These are phyloP conservation scores for Microcebus murinus DNA, from an alignment of 2,113 vertebrate genomes.

Conservation along the genomic window DNA sequence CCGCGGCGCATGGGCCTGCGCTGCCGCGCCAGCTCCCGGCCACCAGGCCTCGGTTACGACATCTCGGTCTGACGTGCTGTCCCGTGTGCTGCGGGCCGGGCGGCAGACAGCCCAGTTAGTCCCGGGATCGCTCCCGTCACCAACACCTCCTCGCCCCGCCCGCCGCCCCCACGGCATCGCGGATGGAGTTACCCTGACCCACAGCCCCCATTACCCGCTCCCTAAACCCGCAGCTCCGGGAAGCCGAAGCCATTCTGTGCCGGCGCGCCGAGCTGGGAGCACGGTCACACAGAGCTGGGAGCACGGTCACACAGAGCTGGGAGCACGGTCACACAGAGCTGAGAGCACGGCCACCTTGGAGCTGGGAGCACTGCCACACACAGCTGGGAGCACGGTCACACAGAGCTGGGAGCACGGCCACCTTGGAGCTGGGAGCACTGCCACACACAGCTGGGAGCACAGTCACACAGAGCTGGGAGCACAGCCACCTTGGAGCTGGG, in stretches of 20 bases:
- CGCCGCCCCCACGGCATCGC: not conserved
- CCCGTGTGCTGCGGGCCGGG: constrained; percentile 62
- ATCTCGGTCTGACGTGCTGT: constrained; percentile 72
- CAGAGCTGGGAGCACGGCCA: too few relatives aligned
- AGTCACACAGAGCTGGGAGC: too few relatives aligned
- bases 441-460: too few relatives aligned
- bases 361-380: too few relatives aligned
- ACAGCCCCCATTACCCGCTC: constrained; percentile 76
- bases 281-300: too few relatives aligned
- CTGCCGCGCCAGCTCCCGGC: constrained; percentile 76
- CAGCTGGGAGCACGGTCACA: too few relatives aligned
- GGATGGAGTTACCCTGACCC: constrained; percentile 67
- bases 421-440: too few relatives aligned
- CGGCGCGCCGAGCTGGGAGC: constrained; percentile 7
- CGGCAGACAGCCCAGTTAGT: constrained; percentile 65
- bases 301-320: too few relatives aligned
- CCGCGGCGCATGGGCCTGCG: constrained; percentile 65
- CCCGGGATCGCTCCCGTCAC: constrained; percentile 23
- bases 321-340: too few relatives aligned
- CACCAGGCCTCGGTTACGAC: constrained; percentile 55
- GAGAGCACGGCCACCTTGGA: too few relatives aligned
- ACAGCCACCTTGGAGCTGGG: too few relatives aligned
- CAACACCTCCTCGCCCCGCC: constrained; percentile 58
- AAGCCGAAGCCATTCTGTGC: constrained; percentile 69
- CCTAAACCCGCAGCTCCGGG: constrained; percentile 83